Evolutionary conservation across 1,140 invertebrate genomes (phyloP).

Genomic region (Araneus ventricosus): DNA sequence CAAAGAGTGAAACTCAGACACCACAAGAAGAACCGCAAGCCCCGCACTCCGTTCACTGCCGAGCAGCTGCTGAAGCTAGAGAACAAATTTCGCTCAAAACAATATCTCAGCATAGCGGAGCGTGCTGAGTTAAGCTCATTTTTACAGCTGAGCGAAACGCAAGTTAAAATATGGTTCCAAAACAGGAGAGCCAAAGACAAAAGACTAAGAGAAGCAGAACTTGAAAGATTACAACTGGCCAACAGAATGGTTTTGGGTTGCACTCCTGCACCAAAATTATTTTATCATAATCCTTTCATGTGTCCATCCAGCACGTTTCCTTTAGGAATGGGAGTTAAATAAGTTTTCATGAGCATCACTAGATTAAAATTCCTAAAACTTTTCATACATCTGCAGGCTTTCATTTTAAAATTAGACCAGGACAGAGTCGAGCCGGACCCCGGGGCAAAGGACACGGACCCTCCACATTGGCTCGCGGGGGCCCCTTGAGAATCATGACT

Average conservation of each 20-base stretch:
- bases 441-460: too few relatives aligned
- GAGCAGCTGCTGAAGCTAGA: conserved; percentile 96
- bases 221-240: conserved; percentile 81
- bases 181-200: conserved; percentile 83
- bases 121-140: conserved; percentile 97
- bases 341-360: too few relatives aligned
- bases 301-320: background rate
- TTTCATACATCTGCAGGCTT: too few relatives aligned
- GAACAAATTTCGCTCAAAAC: conserved; percentile 97
- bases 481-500: too few relatives aligned
- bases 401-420: too few relatives aligned
- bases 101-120: conserved; percentile 97
- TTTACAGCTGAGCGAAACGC: conserved; percentile 95
- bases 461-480: too few relatives aligned
- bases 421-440: too few relatives aligned
- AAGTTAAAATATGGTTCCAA: conserved; percentile 81
- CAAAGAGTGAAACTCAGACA: conserved; percentile 89
- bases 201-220: conserved; percentile 80
- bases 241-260: conserved; percentile 49
- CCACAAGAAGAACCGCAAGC: conserved; percentile 98
- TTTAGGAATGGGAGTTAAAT: too few relatives aligned
- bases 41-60: conserved; percentile 97
- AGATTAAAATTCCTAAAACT: too few relatives aligned
- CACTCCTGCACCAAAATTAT: background rate
- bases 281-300: background rate